Base-by-base conservation (phyloP, 2,888 invertebrate species). In the Diadegma fenestrale region DNA sequence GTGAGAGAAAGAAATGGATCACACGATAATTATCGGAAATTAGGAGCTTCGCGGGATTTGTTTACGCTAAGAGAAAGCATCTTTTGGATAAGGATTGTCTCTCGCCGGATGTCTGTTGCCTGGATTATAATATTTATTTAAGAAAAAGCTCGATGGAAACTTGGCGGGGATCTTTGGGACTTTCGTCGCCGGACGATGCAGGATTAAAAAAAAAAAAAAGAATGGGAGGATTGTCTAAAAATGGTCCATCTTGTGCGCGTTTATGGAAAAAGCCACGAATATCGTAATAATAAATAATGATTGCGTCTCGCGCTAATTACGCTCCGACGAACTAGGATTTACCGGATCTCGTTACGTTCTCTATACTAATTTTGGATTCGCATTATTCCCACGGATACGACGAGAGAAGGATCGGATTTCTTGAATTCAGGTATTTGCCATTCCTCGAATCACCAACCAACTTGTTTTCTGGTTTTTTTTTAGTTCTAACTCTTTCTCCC, bases 131-230 rank as follows among this genome's bases (percentile, higher is more conserved):
- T 75, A 69, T 78, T 77, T 73, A 66, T 48, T 83, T 69, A 83
- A 87, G 85, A 82, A 89, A 89, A 89, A 89, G 88, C 84, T 83
- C 87, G 81, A 87, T 82, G 87, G 85, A 87, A 88, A 88, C 88
- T 69, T 64, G 43, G 69, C 76, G 82, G 64, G 75, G 41, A 85
- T 76, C 41, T 77, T 84, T 80, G 61, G 80, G 79, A 80, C 45
- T 68, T 37, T 73, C 77, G 72, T 81, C 79, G 68, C 41, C 54
- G 85, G 79, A 77, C 77, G 72, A 80, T 68, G 71, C 68, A 82
- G 66, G 66, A 76, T 61, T 76, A 37, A 48, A 64, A 78, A 64
- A 80, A 58, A 71, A 37, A 48, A 64, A 78, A 64, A 80, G 43
- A 71, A 77, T 41, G 76, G 64, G 33, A 79, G 75, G 85, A 85